Base-by-base conservation (phyloP, 2,113 vertebrate species). In the Bostrychus sinensis region DNA sequence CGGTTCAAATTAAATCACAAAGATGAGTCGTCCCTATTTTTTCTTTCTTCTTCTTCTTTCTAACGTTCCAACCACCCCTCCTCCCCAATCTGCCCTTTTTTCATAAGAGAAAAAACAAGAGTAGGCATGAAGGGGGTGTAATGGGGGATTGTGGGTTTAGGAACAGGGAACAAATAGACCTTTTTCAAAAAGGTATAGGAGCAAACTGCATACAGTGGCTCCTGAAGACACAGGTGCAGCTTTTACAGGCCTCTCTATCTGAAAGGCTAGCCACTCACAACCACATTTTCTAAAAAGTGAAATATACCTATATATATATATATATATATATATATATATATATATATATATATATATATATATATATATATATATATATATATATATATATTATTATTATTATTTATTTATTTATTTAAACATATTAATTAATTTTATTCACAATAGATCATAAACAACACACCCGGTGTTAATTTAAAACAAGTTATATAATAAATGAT, bases 1-100 rank as follows among this genome's bases (percentile, higher is more conserved):
- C 80, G 16, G 66, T 76, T 91, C 72, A 86, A 80, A 86, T 89
- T 78, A 89, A 81, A 89, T 89, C 81, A 87, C 23, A 19, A 64
- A 53, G 67, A 85, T 86, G 77, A 85, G 55, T 80, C 25, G 59
- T 84, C 55, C 77, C 65, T 70, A 19, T 56, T 65, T 79, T 60
- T 66, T 69, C 65, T 25, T n/a, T 17, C 30, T 48, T 28, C 54
- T 55, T 45, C 55, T 28, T 62, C 48, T 65, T 75, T 58, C 64
- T 28, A 62, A 32, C 2, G 10, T 62, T 69, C 69, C 51, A 46
- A 63, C 60, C 50, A 16, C 75, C 67, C 80, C 66, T 75, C 78
- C 80, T 66, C 72, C 62, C 48, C 39, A 45, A 66, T 82, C 56
- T 75, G 78, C 57, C 56, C 69, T 45, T 46, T 62, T 20, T 63